A percentile compares a stretch with the other conserved stretches of the same genome.
Conservation (phyloP, 2,888 invertebrate species). For the Pteria penguin region DNA sequence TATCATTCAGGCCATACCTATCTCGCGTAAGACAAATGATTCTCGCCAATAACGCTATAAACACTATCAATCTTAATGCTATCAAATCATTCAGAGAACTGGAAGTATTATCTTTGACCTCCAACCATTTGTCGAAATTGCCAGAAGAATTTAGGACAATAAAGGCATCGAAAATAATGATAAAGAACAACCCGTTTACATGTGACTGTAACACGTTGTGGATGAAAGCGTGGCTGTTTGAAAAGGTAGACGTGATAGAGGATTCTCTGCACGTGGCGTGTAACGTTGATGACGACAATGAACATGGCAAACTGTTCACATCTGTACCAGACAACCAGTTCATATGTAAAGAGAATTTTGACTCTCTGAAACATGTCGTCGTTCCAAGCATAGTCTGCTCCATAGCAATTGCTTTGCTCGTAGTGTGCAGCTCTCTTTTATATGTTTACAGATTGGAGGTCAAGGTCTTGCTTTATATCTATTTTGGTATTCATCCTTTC, state of each 20-base stretch:
- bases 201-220: slow-evolving; percentile 59
- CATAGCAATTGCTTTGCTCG: slow-evolving; percentile 24
- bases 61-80: slow-evolving; percentile 25
- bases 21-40: slow-evolving; percentile 35
- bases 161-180: slow-evolving; percentile 20
- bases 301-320: slow-evolving; percentile 35
- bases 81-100: slow-evolving; percentile 27
- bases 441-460: slow-evolving; percentile 54
- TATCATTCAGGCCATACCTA: slow-evolving; percentile 40
- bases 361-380: slow-evolving; percentile 47
- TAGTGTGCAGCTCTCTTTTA: slow-evolving; percentile 28
- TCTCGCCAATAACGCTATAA: slow-evolving; percentile 44
- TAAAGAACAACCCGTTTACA: slow-evolving; percentile 51
- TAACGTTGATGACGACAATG: slow-evolving; percentile 37
- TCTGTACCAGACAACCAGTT: slow-evolving; percentile 48
- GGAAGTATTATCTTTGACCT: slow-evolving; percentile 36
- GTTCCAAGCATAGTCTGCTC: slow-evolving; percentile 43
- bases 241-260: slow-evolving; percentile 26
- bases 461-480: slow-evolving; percentile 58
- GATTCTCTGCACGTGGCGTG: slow-evolving; percentile 48
- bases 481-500: slow-evolving; percentile 60
- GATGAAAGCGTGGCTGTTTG: slow-evolving; percentile 57
- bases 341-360: slow-evolving; percentile 47
- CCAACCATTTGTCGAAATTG: slow-evolving; percentile 43
- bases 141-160: slow-evolving; percentile 43